Conservation (phyloP, 2,888 invertebrate species). For the Pammene fasciana region DNA sequence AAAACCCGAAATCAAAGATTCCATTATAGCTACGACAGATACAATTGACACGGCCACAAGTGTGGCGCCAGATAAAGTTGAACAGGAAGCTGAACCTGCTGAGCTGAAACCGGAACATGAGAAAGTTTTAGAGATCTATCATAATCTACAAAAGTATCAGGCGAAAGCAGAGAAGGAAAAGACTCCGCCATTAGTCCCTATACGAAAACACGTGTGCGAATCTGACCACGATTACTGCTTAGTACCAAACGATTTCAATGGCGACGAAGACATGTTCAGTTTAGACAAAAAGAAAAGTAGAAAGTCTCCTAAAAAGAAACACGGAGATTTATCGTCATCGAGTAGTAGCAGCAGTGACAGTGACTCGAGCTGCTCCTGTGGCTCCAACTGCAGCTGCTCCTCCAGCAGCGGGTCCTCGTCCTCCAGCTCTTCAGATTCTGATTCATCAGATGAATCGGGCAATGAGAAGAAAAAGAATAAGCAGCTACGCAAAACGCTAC, state of each 20-base stretch:
- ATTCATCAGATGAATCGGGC: slow-evolving; percentile 72
- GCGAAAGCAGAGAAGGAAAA: slow-evolving; percentile 85
- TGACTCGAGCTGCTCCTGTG: slow-evolving; percentile 90
- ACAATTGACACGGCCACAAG: slow-evolving; percentile 42
- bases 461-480: slow-evolving; percentile 75
- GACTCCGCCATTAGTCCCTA: slow-evolving; percentile 75
- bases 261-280: slow-evolving; percentile 72
- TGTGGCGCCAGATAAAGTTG: slow-evolving; percentile 46
- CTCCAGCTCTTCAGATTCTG: slow-evolving; percentile 82
- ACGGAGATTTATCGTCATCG: slow-evolving; percentile 85
- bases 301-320: slow-evolving; percentile 78
- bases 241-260: slow-evolving; percentile 75
- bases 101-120: slow-evolving; percentile 81
- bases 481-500: slow-evolving; percentile 66
- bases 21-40: slow-evolving; percentile 47
- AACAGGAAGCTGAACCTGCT: slow-evolving; percentile 49
- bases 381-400: slow-evolving; percentile 92
- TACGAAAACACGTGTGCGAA: slow-evolving; percentile 82
- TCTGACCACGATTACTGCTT: slow-evolving; percentile 91
- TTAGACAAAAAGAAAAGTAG: slow-evolving; percentile 77
- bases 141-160: slow-evolving; percentile 89
- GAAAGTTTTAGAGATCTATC: slow-evolving; percentile 89
- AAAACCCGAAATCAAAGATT: slow-evolving; percentile 52
- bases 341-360: slow-evolving; percentile 91
- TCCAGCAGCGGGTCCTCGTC: slow-evolving; percentile 88